phyloP scores from a whole-genome alignment of 2,797 vertebrate species.

The Parambassis ranga region DNA sequence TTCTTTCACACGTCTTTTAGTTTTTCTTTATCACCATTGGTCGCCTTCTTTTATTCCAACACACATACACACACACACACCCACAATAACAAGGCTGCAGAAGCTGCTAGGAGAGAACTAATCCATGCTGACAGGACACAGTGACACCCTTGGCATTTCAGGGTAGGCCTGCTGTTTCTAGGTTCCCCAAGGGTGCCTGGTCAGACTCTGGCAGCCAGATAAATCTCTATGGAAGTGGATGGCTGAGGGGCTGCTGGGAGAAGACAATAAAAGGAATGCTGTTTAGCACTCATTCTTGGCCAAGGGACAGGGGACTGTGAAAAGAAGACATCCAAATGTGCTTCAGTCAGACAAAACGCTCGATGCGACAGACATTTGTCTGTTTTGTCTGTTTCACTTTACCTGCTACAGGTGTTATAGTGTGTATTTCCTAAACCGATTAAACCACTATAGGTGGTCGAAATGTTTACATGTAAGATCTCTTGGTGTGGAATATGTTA shows the following conservation, averaged over 20 bases:
- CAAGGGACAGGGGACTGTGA: slow-evolving; percentile 8
- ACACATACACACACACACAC: slow-evolving; percentile 42
- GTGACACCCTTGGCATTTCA: slow-evolving; percentile 80
- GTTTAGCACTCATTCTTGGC: slow-evolving; percentile 49
- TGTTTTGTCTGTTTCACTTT: slow-evolving; percentile 11
- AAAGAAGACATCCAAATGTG: slow-evolving; percentile 37
- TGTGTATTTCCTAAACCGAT: too few relatives aligned
- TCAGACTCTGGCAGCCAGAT: slow-evolving; percentile 62
- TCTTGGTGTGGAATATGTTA: too few relatives aligned
- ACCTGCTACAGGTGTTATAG: slow-evolving; percentile 2
- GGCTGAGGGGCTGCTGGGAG: slow-evolving; percentile 32
- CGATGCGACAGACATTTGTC: slow-evolving; percentile 12
- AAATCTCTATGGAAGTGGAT: slow-evolving; percentile 56
- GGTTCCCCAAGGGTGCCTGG: slow-evolving; percentile 65
- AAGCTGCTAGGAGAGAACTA: slow-evolving; percentile 67
- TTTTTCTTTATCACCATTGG: slow-evolving; percentile 16
- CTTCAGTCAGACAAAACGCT: slow-evolving; percentile 25
- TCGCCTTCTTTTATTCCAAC: slow-evolving; percentile 32
- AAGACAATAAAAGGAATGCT: slow-evolving; percentile 44
- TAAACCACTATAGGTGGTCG: too few relatives aligned
- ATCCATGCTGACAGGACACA: slow-evolving; percentile 78
- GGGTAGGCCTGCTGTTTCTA: slow-evolving; percentile 64
- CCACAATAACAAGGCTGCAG: slow-evolving; percentile 60
- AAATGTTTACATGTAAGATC: too few relatives aligned
- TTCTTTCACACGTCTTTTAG: slow-evolving; percentile 32